Percentiles rank a stretch among this genome's conserved stretches.
Evolutionary conservation across 1,140 invertebrate species (phyloP).

Genomic region (Lepidurus packardi): DNA sequence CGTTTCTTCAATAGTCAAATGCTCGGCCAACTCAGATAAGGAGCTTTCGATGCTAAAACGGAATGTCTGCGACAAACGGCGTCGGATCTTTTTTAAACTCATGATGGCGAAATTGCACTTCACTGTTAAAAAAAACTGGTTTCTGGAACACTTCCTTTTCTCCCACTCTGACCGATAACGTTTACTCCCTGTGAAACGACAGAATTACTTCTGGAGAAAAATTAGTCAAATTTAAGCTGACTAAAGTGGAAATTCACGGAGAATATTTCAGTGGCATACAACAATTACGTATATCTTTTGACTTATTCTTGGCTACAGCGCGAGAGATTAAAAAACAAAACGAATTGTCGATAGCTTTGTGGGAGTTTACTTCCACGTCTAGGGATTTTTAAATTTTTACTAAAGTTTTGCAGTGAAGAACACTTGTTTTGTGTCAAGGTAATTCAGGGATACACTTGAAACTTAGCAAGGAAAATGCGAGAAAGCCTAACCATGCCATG

Average conservation of each 20-base stretch:
- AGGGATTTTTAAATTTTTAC: too few relatives aligned
- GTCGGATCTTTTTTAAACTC: slow-evolving; percentile 48
- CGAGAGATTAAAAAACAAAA: too few relatives aligned
- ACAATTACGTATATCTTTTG: too few relatives aligned
- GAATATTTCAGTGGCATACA: slow-evolving; percentile 1
- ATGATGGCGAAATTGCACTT: slow-evolving; percentile 35
- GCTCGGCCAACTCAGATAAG: slow-evolving; percentile 49
- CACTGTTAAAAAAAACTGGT: neutral
- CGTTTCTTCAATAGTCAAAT: slow-evolving; percentile 48
- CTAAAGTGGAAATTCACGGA: too few relatives aligned
- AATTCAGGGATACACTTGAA: neutral
- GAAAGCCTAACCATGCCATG: neutral
- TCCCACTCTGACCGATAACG: neutral
- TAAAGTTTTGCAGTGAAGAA: too few relatives aligned
- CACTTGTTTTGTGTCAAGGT: neutral
- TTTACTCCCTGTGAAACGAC: too few relatives aligned
- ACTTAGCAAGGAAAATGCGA: neutral
- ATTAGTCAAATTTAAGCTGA: too few relatives aligned
- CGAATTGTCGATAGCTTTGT: too few relatives aligned
- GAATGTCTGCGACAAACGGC: slow-evolving; percentile 49
- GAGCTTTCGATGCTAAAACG: slow-evolving; percentile 47
- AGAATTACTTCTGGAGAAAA: too few relatives aligned
- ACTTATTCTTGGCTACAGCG: too few relatives aligned
- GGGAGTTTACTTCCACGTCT: too few relatives aligned
- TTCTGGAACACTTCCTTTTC: neutral